Base-by-base conservation (phyloP, 2,113 vertebrate species). In the Scolopax mira region DNA sequence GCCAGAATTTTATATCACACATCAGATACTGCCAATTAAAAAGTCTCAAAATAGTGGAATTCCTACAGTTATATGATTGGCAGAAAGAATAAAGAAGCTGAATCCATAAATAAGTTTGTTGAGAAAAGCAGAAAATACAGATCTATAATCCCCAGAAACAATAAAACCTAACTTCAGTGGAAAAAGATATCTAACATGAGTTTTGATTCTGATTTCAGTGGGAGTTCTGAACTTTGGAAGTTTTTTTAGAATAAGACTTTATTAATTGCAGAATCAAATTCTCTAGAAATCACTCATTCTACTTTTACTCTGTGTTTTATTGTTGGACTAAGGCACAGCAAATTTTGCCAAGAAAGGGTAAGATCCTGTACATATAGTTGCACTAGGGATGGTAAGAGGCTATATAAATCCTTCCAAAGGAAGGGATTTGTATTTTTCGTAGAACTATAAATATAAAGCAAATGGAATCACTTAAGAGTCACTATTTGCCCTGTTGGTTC, bases 281-380 rank as follows among this genome's bases (percentile, higher is more conserved):
- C 77, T 96, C 65, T 85, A 72, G 52, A 94, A 97, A 78, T 73
- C 67, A 86, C 39, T 94, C 85, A 61, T 90, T 96, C 95, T 97
- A 82, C 85, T 91, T 94, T 95, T 82, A 91, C 70, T n/a, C 42
- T 87, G 73, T 97, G 44, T 90, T 95, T 95, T 87, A 74, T 66
- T 93, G 71, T 71, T 93, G 77, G 72, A 78, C 16, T 60, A 90
- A 95, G 46, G 39, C 87, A 93, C 48, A 90, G 52, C 28, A 85
- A 88, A 81, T 95, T 95, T 90, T 94, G 71, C 86, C 75, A 92
- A 96, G 85, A 90, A 95, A 74, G 95, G 80, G 91, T 90, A 96
- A 94, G 46, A 88, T 69, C 73, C 64, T 77, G 35, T 69, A 46
- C 49, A 90, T 85, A 69, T 41, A 71, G 54, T 64, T 88, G 27